A percentile compares a stretch with the other conserved stretches of the same genome.
Conservation (phyloP, 2,888 invertebrate genomes). For the Metacarcinus magister region DNA sequence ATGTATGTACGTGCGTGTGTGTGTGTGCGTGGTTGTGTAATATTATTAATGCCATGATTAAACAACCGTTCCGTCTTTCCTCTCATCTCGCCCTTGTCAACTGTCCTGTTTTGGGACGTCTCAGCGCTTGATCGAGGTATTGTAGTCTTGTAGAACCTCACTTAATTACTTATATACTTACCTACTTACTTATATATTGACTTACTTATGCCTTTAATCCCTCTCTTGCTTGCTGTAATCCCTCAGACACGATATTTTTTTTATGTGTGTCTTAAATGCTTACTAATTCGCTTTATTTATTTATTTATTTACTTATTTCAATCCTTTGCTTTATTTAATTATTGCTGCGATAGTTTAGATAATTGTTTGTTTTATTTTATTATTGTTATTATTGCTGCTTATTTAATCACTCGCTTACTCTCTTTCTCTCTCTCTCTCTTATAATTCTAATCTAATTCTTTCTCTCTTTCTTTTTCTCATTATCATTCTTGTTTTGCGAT, state of each 20-base stretch:
- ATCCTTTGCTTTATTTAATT: no score
- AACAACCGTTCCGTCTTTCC: background rate
- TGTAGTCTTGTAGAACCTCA: background rate
- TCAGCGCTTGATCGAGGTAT: conserved; percentile 30
- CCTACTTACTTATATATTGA: background rate
- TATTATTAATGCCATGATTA: background rate
- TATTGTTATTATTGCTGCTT: no score
- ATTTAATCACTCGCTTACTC: no score
- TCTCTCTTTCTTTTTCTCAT: background rate
- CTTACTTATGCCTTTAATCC: background rate
- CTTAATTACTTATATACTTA: background rate
- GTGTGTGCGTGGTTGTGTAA: background rate
- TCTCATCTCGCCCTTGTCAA: background rate
- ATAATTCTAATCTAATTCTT: background rate
- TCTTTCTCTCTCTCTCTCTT: background rate
- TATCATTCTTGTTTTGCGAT: no score
- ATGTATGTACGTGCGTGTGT: background rate
- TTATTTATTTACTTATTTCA: no score
- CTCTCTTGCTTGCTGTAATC: no score
- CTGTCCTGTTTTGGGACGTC: background rate
- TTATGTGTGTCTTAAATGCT: no score
- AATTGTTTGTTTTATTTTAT: no score
- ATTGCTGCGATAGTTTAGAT: no score
- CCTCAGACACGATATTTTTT: no score
- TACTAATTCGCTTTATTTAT: no score